Evolutionary conservation across 1,140 invertebrate species (phyloP), one percentile per base, ranked within the genome.

Genomic region (Hormaphis cornu): DNA sequence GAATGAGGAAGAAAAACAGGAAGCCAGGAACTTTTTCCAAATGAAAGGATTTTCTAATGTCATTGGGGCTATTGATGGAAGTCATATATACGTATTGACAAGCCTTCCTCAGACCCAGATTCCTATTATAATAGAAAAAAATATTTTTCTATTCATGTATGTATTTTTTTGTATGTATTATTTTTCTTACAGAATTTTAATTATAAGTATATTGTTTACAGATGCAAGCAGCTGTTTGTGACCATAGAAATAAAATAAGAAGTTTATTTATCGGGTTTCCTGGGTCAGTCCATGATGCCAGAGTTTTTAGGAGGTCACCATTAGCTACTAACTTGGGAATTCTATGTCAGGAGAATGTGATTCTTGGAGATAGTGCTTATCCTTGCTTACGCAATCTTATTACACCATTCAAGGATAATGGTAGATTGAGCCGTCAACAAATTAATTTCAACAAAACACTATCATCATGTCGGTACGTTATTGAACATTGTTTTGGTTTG

Each of bases 401-500:
- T 24, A 50, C 50, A 35, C 66, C 66, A 52, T 69, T 35, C 46
- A 50, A 46, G 16, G 50, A 69, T 46, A 54, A 69, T 37, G 50
- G 66, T 35, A 46, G 50, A 33, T 37, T 54, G 46, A 53, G 2
- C 12, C 6, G 18, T 18, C 40, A 53, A n/a, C 46, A 54, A 53
- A 52, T 33, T n/a, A 22, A 20, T 24, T 69, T 53, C 8, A 69
- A 69, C 42, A 53, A 40, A 52, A 54, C 5, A 30, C 37, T 66
- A 20, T 48, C 40, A 28, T 46, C 22, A 48, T 44, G 40, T 46
- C 22, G 59, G 46, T 26, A 48, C 2, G 22, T 26, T 28, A 40
- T 66, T 46, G 59, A 48, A 66, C 42, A 66, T 66, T 44, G 24
- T 42, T 66, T 66, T 66, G 59, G 26, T 30, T 30, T 40, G n/a